Percentiles rank a stretch among this genome's conserved stretches.
phyloP scores from a whole-genome alignment of 2,113 vertebrate genomes.

The Datnioides undecimradiatus region DNA sequence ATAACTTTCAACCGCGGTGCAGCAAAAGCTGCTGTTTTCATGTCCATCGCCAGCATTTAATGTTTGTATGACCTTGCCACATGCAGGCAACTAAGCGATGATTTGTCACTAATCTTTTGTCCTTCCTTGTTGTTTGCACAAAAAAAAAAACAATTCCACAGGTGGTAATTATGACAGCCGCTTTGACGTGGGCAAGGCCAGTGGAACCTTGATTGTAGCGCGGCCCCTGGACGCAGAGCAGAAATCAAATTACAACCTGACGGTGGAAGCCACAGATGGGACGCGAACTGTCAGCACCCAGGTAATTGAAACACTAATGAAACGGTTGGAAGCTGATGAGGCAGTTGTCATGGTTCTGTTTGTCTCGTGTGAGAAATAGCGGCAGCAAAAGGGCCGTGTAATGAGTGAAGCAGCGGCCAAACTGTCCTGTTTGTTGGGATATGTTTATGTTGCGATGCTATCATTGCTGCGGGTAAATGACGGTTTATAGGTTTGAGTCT shows the following conservation, averaged over 20 bases:
- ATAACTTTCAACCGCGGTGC: neutral
- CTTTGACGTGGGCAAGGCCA: slow-evolving; percentile 97
- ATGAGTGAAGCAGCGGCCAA: slow-evolving; percentile 45
- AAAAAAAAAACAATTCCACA: slow-evolving; percentile 80
- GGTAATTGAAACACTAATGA: slow-evolving; percentile 86
- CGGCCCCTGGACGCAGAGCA: slow-evolving; percentile 94
- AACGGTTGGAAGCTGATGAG: slow-evolving; percentile 74
- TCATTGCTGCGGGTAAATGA: neutral
- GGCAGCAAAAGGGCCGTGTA: slow-evolving; percentile 25
- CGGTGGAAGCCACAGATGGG: slow-evolving; percentile 96
- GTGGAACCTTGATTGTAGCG: slow-evolving; percentile 94
- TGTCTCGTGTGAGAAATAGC: slow-evolving; percentile 38
- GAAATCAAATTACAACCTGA: slow-evolving; percentile 97
- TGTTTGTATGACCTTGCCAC: slow-evolving; percentile 58
- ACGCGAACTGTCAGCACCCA: slow-evolving; percentile 92
- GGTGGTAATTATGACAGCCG: slow-evolving; percentile 98
- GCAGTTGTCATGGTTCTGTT: slow-evolving; percentile 65
- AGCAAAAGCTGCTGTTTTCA: slow-evolving; percentile 49
- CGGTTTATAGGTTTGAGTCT: neutral
- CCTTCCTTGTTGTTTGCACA: slow-evolving; percentile 51
- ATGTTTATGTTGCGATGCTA: slow-evolving; percentile 29
- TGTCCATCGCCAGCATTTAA: neutral
- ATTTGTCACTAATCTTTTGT: slow-evolving; percentile 73
- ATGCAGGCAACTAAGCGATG: slow-evolving; percentile 24
- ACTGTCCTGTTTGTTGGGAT: slow-evolving; percentile 27